A percentile compares a stretch with the other conserved stretches of the same genome.
phyloP scores from a whole-genome alignment of 2,797 vertebrate genomes.

The Sebastes itinus region DNA sequence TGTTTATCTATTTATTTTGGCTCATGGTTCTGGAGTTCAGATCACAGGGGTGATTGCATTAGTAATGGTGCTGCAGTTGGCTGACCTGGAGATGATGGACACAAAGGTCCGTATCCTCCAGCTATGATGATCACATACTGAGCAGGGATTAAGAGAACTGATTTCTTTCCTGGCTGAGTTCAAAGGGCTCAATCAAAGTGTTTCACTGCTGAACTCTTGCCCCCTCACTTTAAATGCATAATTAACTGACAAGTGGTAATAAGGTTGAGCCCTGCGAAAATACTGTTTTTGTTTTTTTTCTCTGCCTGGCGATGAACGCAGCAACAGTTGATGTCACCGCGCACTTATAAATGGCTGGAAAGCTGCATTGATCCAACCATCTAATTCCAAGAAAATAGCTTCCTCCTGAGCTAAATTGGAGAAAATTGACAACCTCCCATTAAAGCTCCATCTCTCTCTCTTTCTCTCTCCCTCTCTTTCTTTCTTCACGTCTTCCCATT shows the following conservation, averaged over 20 bases:
- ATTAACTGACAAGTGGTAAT: conserved; percentile 62
- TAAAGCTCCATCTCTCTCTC: conserved; percentile 12
- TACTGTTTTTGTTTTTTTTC: conserved; percentile 5
- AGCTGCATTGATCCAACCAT: conserved; percentile 61
- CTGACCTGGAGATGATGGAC: conserved; percentile 69
- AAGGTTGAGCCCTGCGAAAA: conserved; percentile 47
- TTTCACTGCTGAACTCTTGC: conserved; percentile 59
- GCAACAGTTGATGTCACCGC: conserved; percentile 55
- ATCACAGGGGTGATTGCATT: conserved; percentile 63
- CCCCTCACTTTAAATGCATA: conserved; percentile 52
- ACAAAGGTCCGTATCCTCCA: conserved; percentile 57
- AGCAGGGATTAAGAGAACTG: conserved; percentile 60
- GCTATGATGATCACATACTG: conserved; percentile 67
- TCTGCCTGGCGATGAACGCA: conserved; percentile 30
- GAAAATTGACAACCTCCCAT: conserved; percentile 51
- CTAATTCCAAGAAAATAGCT: conserved; percentile 65
- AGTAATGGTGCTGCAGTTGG: conserved; percentile 51
- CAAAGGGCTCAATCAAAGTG: conserved; percentile 73
- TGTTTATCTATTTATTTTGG: conserved; percentile 69
- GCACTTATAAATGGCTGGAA: conserved; percentile 52
- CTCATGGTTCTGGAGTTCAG: conserved; percentile 57
- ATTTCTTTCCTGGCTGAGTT: conserved; percentile 69
- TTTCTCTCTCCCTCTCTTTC: conserved; percentile 12
- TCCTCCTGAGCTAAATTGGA: conserved; percentile 73
- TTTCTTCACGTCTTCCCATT: conserved; percentile 47